phyloP scores from a whole-genome alignment of 2,797 vertebrate genomes.

The Platyrinchus mystaceus region DNA sequence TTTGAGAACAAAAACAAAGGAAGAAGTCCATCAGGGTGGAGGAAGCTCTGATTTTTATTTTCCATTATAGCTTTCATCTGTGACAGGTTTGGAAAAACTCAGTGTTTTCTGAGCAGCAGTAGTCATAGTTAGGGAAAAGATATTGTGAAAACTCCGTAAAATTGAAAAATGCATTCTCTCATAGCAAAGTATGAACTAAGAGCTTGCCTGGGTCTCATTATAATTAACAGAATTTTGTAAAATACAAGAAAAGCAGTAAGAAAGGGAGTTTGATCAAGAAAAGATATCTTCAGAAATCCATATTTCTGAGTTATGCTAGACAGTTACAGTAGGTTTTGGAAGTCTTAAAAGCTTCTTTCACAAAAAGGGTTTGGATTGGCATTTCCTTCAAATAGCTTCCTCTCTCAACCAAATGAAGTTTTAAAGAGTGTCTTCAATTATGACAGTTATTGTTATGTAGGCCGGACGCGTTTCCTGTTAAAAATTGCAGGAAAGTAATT shows the following conservation, averaged over 20 bases:
- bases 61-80: background rate
- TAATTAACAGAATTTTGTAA: background rate
- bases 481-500: background rate
- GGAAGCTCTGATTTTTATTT: background rate
- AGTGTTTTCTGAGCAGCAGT: background rate
- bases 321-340: background rate
- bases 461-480: background rate
- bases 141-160: background rate
- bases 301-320: background rate
- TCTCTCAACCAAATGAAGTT: background rate
- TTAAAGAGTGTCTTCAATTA: conserved; percentile 10
- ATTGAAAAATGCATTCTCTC: background rate
- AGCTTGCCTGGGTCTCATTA: background rate
- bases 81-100: background rate
- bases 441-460: background rate
- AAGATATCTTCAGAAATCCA: background rate
- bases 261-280: background rate
- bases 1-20: conserved; percentile 1
- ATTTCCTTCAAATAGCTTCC: background rate
- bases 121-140: background rate
- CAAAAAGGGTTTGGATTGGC: background rate
- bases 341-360: background rate
- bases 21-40: background rate
- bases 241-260: background rate
- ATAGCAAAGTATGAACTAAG: background rate